Base-by-base conservation (phyloP, 1,140 invertebrate genomes). In the Adoxophyes honmai region DNA sequence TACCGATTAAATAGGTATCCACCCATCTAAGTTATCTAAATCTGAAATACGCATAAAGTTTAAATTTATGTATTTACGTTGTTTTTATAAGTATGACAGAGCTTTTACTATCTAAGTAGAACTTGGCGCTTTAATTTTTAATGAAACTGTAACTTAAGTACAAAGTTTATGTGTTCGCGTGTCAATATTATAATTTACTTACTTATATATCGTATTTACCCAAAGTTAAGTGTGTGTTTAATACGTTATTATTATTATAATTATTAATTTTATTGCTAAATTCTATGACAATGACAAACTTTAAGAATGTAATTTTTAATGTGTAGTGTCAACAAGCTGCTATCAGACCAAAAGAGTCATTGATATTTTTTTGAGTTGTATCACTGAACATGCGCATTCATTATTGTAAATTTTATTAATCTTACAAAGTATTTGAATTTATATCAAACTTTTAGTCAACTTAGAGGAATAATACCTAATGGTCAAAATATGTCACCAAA, bases 161-260 rank as follows among this genome's bases (percentile, higher is more conserved):
- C 77, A 82, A 80, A 82, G 68, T 75, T 70, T 78, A 78, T 78
- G 77, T 82, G 79, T 82, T 82, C 79, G 75, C 76, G 75, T 82
- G 76, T 75, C 68, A 64, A 72, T 76, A 74, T 68, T 62, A 67
- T 84, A 66, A 73, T 73, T 78, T 72, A 76, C 75, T 60, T 79
- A n/a, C n/a, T n/a, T n/a, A n/a, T n/a, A 78, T 81, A 78, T 75
- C 75, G 60, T 76, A 68, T 86, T 78, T 83, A 88, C 78, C 81
- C 80, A 88, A 86, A 88, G 80, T 85, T 85, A 78, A 72, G 80
- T 75, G 82, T 86, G 81, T 85, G 78, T 85, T 78, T 81, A 77
- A 53, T 52, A 37, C 21, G n/a, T 38, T 78, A 78, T 55, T 42
- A 56, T 76, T 59, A 56, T 76, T 59, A 79, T 80, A 78, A 78